Evolutionary conservation across 2,113 vertebrate species (phyloP), one percentile per base, ranked within the genome.

Genomic region (Hypomesus transpacificus): DNA sequence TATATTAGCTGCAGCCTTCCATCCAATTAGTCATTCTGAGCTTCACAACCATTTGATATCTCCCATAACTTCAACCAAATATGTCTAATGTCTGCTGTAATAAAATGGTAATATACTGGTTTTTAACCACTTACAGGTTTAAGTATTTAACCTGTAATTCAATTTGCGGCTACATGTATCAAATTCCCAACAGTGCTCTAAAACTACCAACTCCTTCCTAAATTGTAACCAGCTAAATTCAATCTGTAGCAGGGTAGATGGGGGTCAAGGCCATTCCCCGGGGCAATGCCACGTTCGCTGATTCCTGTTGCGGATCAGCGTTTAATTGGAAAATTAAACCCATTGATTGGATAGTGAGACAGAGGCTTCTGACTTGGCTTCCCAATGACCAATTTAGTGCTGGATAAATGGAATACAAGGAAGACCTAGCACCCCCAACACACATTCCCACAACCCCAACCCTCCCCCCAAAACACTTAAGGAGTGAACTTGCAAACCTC

Each of bases 261-360:
- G 71, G 78, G 79, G 80, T 79, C 80, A 71, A 2, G 39, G 71
- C 54, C 81, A 54, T 73, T 66, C 67, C 39, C 64, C 21, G 24
- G 56, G 71, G 56, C 73, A 54, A 56, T 46, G 54, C 59, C 60
- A 34, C 61, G 76, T 68, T 82, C 77, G 80, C 62, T 2, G 68
- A 80, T 84, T 84, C 71, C 71, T 77, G 65, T 59, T 71, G 77
- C 66, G 76, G 46, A 87, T 80, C 79, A 61, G 69, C 57, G 65
- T 77, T 76, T 89, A 85, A 88, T 87, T 89, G 82, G 85, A 87
- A 84, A 89, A 86, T 86, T 82, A 80, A 80, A 83, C 76, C 34
- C 71, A 84, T 83, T 79, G 82, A 90, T 85, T 64, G 71, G 58
- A 67, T 78, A 69, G 51, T 78, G 79, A 82, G 73, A 78, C 31